phyloP scores from a whole-genome alignment of 1,140 invertebrate species.

The Drosophila oshimai region DNA sequence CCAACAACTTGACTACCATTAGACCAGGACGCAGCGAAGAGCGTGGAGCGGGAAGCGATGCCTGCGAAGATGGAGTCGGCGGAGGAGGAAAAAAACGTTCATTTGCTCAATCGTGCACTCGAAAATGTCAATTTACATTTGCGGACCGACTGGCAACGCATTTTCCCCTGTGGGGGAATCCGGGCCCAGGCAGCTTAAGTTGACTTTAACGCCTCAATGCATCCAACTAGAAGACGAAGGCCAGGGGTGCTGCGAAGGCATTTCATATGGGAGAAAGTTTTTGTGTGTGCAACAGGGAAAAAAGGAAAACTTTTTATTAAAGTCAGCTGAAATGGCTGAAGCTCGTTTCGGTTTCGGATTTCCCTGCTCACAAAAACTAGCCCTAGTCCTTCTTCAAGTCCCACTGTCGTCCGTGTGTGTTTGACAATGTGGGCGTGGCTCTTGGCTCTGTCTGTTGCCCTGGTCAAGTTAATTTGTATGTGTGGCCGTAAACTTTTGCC shows the following conservation, averaged over 20 bases:
- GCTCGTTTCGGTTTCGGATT: constrained; percentile 48
- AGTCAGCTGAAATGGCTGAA: constrained; percentile 58
- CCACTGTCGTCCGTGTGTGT: constrained; percentile 17
- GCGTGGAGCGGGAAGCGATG: too few species aligned
- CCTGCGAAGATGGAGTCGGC: not conserved
- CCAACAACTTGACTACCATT: constrained; percentile 75
- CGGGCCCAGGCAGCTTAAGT: constrained; percentile 60
- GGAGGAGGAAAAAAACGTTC: constrained; percentile 54
- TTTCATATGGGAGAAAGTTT: constrained; percentile 59
- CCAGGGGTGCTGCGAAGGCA: not conserved
- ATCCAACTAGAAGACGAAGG: constrained; percentile 44
- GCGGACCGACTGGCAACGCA: constrained; percentile 54
- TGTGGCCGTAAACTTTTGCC: constrained; percentile 78
- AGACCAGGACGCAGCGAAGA: constrained; percentile 35
- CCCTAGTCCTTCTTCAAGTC: not conserved
- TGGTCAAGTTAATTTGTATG: constrained; percentile 79
- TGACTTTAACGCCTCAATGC: constrained; percentile 80
- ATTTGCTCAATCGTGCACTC: constrained; percentile 81
- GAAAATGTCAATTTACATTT: constrained; percentile 81
- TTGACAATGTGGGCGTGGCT: constrained; percentile 71
- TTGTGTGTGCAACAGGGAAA: constrained; percentile 18
- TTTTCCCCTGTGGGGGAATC: constrained; percentile 44
- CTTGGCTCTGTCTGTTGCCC: constrained; percentile 48
- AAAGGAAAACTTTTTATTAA: constrained; percentile 71
- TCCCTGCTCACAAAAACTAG: constrained; percentile 7